These are phyloP conservation scores for Stramonita haemastoma DNA, from an alignment of 2,888 invertebrate species.

Conservation along the genomic window DNA sequence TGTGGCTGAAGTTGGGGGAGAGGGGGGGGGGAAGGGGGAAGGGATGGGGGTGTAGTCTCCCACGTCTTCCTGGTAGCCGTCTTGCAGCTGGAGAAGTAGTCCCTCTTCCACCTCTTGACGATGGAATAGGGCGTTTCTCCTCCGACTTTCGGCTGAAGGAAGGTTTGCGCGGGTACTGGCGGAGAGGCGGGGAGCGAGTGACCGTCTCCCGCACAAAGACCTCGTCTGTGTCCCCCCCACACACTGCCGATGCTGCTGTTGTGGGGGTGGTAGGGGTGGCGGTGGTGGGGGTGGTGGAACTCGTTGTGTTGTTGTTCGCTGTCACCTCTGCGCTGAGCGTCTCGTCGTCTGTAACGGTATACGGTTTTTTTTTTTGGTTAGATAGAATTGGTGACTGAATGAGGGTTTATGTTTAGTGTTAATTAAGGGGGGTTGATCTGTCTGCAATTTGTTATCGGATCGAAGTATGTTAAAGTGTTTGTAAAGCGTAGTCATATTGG, in stretches of 20 bases:
- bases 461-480: too few relatives aligned
- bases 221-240: background rate
- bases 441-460: too few relatives aligned
- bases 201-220: conserved; percentile 7
- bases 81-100: conserved; percentile 43
- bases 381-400: too few relatives aligned
- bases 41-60: conserved; percentile 31
- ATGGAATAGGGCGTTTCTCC: background rate
- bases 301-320: too few relatives aligned
- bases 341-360: too few relatives aligned
- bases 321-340: too few relatives aligned
- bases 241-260: conserved; percentile 28
- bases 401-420: too few relatives aligned
- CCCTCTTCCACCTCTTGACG: conserved; percentile 36
- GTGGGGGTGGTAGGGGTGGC: background rate
- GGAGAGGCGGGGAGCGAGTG: background rate
- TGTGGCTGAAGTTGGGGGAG: conserved; percentile 20
- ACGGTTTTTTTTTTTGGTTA: too few relatives aligned
- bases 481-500: too few relatives aligned
- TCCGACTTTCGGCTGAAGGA: background rate
- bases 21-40: conserved; percentile 26
- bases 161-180: background rate
- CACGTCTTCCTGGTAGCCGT: conserved; percentile 38
- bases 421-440: too few relatives aligned
- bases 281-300: too few relatives aligned